Conservation (phyloP, 2,888 invertebrate genomes). For the Eristalis intricaria region DNA sequence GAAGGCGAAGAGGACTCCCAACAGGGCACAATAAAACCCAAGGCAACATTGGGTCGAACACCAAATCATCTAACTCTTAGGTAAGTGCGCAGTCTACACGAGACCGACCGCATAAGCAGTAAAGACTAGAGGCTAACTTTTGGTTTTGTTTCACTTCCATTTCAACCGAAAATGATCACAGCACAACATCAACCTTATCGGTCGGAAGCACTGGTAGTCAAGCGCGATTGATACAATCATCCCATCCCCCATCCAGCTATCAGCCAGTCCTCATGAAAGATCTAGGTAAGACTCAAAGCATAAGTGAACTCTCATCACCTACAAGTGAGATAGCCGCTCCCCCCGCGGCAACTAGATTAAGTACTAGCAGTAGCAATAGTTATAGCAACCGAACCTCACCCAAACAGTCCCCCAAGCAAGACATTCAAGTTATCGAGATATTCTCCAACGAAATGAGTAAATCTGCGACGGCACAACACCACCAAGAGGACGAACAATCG, state of each 20-base stretch:
- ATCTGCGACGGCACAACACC: slow-evolving; percentile 77
- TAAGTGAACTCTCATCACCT: slow-evolving; percentile 74
- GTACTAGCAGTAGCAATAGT: slow-evolving; percentile 78
- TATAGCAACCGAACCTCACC: slow-evolving; percentile 76
- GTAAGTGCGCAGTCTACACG: slow-evolving; percentile 79
- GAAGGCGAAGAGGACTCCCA: slow-evolving; percentile 93
- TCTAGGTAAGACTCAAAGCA: slow-evolving; percentile 87
- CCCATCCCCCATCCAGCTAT: slow-evolving; percentile 95
- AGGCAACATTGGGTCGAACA: slow-evolving; percentile 90
- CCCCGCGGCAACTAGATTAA: slow-evolving; percentile 76
- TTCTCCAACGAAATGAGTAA: slow-evolving; percentile 79
- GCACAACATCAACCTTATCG: slow-evolving; percentile 96
- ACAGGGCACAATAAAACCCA: slow-evolving; percentile 85
- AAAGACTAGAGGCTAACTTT: slow-evolving; percentile 47
- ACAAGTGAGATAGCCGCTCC: slow-evolving; percentile 72
- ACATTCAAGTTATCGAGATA: slow-evolving; percentile 80
- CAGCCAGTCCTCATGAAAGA: slow-evolving; percentile 94
- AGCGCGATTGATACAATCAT: slow-evolving; percentile 95
- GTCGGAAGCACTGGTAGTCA: slow-evolving; percentile 97
- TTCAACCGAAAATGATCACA: slow-evolving; percentile 78
- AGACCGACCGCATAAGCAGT: neutral
- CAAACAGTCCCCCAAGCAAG: slow-evolving; percentile 80
- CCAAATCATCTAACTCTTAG: slow-evolving; percentile 96
- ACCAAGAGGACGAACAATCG: slow-evolving; percentile 80
- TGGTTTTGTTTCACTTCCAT: slow-evolving; percentile 39